A percentile compares a stretch with the other conserved stretches of the same genome.
Evolutionary conservation across 2,888 invertebrate species (phyloP).

Genomic region (Rapana venosa): DNA sequence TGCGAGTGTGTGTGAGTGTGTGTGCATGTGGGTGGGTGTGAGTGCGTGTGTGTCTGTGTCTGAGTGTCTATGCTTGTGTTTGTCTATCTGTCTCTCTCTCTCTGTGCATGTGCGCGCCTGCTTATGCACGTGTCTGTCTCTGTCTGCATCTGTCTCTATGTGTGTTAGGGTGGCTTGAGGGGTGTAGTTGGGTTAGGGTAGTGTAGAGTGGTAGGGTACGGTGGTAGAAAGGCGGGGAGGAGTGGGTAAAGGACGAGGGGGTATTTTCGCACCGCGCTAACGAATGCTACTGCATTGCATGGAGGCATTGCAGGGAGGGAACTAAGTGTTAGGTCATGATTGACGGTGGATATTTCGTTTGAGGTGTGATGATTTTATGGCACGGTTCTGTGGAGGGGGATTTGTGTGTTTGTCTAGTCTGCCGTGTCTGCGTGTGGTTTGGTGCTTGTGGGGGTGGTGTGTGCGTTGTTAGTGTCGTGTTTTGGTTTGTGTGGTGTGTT

Average conservation of each 20-base stretch:
- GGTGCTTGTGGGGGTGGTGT: no score
- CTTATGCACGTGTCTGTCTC: no score
- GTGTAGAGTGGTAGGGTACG: no score
- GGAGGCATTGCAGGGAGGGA: background rate
- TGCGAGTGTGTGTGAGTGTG: no score
- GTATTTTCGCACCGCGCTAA: background rate
- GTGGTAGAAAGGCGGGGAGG: background rate
- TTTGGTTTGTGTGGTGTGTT: no score
- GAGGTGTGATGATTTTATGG: background rate
- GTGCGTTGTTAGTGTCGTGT: background rate
- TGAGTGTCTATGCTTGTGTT: no score
- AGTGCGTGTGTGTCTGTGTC: no score
- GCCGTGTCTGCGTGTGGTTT: no score
- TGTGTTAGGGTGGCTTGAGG: background rate
- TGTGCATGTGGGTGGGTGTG: no score
- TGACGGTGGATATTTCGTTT: conserved; percentile 15
- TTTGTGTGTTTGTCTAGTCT: background rate
- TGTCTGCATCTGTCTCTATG: no score
- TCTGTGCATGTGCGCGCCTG: no score
- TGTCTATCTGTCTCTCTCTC: no score
- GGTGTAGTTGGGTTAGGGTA: background rate
- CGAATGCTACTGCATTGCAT: conserved; percentile 13
- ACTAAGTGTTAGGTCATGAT: background rate
- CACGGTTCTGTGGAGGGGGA: background rate
- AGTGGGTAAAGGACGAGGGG: background rate